A percentile compares a stretch with the other conserved stretches of the same genome.
Conservation (phyloP, 2,888 invertebrate species). For the Drosophila ochracea region DNA sequence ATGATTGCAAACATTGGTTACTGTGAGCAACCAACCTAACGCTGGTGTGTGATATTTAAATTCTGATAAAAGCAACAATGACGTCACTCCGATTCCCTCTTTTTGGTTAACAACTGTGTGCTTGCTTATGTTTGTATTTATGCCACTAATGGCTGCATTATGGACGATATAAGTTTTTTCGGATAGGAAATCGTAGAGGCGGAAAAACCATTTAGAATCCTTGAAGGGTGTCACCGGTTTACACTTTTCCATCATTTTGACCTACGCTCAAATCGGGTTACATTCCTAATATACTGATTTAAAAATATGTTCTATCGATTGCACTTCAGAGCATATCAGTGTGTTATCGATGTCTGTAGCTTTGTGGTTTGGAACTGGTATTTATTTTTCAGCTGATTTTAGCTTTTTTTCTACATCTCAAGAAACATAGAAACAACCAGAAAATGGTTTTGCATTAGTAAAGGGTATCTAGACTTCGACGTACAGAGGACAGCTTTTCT, state of each 20-base stretch:
- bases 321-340: not conserved
- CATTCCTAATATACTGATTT: not conserved
- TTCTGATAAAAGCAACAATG: conserved; percentile 25
- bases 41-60: conserved; percentile 8
- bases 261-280: not conserved
- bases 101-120: conserved; percentile 6
- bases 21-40: not conserved
- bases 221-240: not conserved
- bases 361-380: not conserved
- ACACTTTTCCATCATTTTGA: not conserved
- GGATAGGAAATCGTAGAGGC: not conserved
- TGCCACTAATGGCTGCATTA: not conserved
- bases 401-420: not conserved
- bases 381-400: not conserved
- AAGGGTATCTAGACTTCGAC: not conserved
- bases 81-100: conserved; percentile 52
- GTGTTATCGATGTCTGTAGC: not conserved
- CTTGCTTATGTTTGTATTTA: not conserved
- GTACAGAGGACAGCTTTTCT: conserved; percentile 1
- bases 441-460: conserved; percentile 19
- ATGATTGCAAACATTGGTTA: conserved; percentile 10
- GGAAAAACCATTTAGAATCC: not conserved
- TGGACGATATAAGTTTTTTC: not conserved
- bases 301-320: not conserved
- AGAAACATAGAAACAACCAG: conserved; percentile 17